Evolutionary conservation across 2,113 vertebrate genomes (phyloP).

Genomic region (Podarcis raffonei): DNA sequence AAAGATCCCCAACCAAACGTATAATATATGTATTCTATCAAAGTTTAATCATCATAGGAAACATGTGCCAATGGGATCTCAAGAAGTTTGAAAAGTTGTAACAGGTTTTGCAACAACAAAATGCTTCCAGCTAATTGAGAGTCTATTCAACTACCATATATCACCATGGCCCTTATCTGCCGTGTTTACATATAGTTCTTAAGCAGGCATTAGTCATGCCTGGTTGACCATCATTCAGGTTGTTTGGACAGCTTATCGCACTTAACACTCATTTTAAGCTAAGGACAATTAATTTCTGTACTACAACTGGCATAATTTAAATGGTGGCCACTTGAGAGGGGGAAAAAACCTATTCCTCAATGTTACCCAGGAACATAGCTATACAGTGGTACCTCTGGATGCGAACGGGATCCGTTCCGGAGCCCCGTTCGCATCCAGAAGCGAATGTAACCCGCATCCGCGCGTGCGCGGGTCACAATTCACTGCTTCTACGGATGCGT

Average conservation of each 20-base stretch:
- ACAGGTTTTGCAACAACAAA: not conserved
- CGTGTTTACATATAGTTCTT: not conserved
- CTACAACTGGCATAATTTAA: not conserved
- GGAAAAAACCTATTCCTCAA: not conserved
- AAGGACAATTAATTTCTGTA: conserved; percentile 7
- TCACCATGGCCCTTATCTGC: not conserved
- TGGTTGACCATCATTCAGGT: not conserved
- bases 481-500: too few relatives aligned
- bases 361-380: not conserved
- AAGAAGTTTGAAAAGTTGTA: not conserved
- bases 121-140: not conserved
- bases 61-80: not conserved
- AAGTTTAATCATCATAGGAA: not conserved
- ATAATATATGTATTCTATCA: not conserved
- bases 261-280: not conserved
- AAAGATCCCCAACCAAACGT: not conserved
- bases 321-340: not conserved
- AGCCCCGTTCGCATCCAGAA: too few relatives aligned
- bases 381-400: not conserved
- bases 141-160: not conserved
- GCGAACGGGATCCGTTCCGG: too few relatives aligned
- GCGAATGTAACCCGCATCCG: too few relatives aligned
- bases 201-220: not conserved
- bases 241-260: conserved; percentile 4
- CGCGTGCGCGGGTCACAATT: too few relatives aligned